A percentile compares a stretch with the other conserved stretches of the same genome.
phyloP scores from a whole-genome alignment of 2,113 vertebrate genomes.

The Oryzias curvinotus region DNA sequence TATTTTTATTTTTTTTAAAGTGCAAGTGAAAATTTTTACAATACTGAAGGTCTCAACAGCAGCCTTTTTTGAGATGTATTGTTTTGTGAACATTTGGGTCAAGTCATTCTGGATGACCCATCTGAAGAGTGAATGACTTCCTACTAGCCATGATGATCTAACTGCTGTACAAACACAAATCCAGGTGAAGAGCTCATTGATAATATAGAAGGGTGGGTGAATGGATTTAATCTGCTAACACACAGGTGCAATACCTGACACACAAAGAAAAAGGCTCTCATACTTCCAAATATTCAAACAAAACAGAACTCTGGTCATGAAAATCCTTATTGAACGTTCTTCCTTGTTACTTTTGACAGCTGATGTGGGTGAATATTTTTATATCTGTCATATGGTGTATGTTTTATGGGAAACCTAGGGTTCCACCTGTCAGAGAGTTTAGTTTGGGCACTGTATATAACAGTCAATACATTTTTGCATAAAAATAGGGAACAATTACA shows the following conservation, averaged over 20 bases:
- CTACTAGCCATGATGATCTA: constrained; percentile 27
- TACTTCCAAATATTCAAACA: constrained; percentile 33
- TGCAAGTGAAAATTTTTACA: constrained; percentile 5
- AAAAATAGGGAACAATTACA: too few species aligned
- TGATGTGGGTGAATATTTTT: constrained; percentile 52
- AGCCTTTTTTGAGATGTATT: constrained; percentile 24
- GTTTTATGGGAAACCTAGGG: constrained; percentile 27
- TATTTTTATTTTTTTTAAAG: not conserved
- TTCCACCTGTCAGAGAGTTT: constrained; percentile 36
- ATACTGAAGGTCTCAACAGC: constrained; percentile 40
- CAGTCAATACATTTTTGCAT: too few species aligned
- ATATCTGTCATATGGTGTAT: constrained; percentile 22
- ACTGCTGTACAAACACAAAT: constrained; percentile 36
- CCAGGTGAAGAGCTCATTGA: constrained; percentile 43
- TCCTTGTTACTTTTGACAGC: constrained; percentile 17
- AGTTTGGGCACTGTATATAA: constrained; percentile 46
- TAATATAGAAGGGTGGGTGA: constrained; percentile 20
- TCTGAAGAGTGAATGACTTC: constrained; percentile 21
- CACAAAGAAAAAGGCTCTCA: constrained; percentile 4
- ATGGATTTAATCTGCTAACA: constrained; percentile 7
- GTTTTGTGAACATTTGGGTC: constrained; percentile 18
- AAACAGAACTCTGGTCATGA: constrained; percentile 21
- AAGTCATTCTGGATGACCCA: constrained; percentile 5
- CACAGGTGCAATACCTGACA: constrained; percentile 50
- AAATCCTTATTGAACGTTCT: constrained; percentile 8